Conservation (phyloP, 2,888 invertebrate genomes). For the Agrotis clavis region DNA sequence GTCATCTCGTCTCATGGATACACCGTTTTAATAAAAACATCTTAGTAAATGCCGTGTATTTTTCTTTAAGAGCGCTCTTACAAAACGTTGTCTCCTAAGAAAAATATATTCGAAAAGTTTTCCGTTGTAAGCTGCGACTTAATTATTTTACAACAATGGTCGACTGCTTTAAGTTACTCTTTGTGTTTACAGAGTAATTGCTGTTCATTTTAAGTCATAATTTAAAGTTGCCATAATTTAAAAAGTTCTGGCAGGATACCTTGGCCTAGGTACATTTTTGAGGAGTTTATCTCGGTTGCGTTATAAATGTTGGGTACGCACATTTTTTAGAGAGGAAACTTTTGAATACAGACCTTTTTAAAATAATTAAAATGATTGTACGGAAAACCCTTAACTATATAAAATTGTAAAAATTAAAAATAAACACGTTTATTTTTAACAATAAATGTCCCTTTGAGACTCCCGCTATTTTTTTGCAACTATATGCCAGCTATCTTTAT, state of each 20-base stretch:
- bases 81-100: slow-evolving; percentile 37
- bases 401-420: no score
- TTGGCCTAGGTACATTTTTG: slow-evolving; percentile 15
- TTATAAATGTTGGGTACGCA: background rate
- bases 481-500: no score
- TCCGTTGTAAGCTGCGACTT: slow-evolving; percentile 36
- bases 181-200: slow-evolving; percentile 63
- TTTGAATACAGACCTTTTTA: background rate
- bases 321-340: background rate
- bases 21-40: background rate
- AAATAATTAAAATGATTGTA: no score
- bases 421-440: no score
- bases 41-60: slow-evolving; percentile 15
- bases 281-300: slow-evolving; percentile 23
- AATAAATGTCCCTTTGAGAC: no score
- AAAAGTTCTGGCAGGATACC: slow-evolving; percentile 35
- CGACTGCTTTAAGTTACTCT: slow-evolving; percentile 50
- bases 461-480: no score
- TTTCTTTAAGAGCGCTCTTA: slow-evolving; percentile 12
- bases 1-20: slow-evolving; percentile 12
- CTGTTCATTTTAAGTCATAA: slow-evolving; percentile 54
- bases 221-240: slow-evolving; percentile 52
- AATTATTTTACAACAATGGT: slow-evolving; percentile 62
- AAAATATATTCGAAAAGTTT: slow-evolving; percentile 58
- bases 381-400: no score